Percentiles rank a stretch among this genome's conserved stretches.
phyloP scores from a whole-genome alignment of 2,888 invertebrate genomes.

The Dasypolia templi region DNA sequence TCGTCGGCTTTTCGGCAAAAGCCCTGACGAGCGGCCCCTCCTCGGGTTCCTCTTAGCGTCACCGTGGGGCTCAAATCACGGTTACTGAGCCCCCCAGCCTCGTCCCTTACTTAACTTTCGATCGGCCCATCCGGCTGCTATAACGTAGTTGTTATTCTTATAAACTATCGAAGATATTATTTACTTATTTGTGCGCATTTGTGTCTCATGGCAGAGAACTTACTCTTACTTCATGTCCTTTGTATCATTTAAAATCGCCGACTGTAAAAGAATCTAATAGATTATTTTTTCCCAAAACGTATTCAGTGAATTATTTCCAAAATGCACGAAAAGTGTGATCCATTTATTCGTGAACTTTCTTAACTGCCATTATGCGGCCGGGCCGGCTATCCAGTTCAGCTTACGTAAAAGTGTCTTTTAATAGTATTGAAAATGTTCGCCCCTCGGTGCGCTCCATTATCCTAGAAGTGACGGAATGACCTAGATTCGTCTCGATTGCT shows the following conservation, averaged over 20 bases:
- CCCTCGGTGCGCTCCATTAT: conserved; percentile 50
- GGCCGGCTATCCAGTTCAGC: conserved; percentile 12
- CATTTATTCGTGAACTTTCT: conserved; percentile 23
- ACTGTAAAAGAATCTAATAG: not conserved
- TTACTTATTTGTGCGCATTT: too few species aligned
- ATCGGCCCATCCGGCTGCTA: not conserved
- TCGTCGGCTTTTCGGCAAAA: too few species aligned
- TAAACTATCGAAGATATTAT: too few species aligned
- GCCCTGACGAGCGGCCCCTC: too few species aligned
- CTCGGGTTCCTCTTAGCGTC: too few species aligned
- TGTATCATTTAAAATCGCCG: too few species aligned
- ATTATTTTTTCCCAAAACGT: not conserved
- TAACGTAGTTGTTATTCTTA: too few species aligned
- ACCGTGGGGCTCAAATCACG: too few species aligned
- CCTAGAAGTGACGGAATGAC: conserved; percentile 54
- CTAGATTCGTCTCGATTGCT: conserved; percentile 60
- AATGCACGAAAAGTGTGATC: conserved; percentile 5
- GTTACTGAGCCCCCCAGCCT: too few species aligned
- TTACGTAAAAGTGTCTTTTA: conserved; percentile 49
- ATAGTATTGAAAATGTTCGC: conserved; percentile 59
- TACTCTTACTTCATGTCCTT: too few species aligned
- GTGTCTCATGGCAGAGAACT: too few species aligned
- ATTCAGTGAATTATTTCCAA: not conserved
- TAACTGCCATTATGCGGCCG: conserved; percentile 30
- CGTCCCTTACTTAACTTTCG: not conserved